Base-by-base conservation (phyloP, 2,888 invertebrate genomes). In the Hemithea aestivaria region DNA sequence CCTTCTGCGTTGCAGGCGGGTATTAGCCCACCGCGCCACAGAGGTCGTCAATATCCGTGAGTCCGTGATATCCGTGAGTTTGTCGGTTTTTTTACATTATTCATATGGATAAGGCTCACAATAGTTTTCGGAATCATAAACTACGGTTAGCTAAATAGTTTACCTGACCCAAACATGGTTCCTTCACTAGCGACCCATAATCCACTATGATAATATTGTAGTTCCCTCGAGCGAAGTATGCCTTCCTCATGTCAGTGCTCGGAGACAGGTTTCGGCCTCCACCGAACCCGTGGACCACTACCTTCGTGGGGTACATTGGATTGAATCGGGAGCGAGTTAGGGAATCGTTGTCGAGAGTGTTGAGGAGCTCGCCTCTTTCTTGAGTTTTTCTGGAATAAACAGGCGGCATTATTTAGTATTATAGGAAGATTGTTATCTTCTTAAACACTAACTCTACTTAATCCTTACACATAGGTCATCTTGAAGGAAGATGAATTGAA, bases 211-310 rank as follows among this genome's bases (percentile, higher is more conserved):
- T 91, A 36, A 96, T 92, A 62, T 96, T 96, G 73, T 95, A 95
- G 58, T 94, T 90, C 27, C 95, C 95, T 40, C 90, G 88, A 22
- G 89, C 85, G 69, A 95, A 96, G 72, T 94, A 96, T 0, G 95
- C 96, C 66, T 93, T 91, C 33, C 95, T 88, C 82, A 96, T 90
- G 65, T 95, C 95, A 0, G 95, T 95, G 66, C 95, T 95, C 0
- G 96, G 96, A 0, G 94, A 92, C 20, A 93, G 84, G 66, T 93
- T 91, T 45, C 95, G 83, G 0, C 96, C 95, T 0, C 95, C 96
- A 0, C 96, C 95, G 62, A 97, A 97, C 4, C 97, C 97, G 63
- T 97, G 97, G 9, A 97, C 94, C 27, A 97, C 91, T 10, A 97
- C 89, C 82, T 97, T 97, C 3, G 95, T 95, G 0, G 94, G 92